Percentiles rank a stretch among this genome's conserved stretches.
phyloP scores from a whole-genome alignment of 2,888 invertebrate species.

The Phrixothrix hirtus region DNA sequence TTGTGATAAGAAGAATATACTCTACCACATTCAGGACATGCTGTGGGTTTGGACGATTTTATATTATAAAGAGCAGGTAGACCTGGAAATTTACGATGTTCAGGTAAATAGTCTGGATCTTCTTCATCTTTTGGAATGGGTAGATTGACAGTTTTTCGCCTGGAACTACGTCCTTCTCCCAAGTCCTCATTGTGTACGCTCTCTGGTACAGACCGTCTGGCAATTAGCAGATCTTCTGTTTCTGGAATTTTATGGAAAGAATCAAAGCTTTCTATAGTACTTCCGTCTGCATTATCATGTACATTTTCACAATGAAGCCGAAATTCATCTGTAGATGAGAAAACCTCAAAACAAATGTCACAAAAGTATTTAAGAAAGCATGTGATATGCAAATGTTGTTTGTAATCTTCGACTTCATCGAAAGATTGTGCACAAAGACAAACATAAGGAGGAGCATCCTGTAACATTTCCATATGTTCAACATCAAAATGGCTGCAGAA shows the following conservation, averaged over 20 bases:
- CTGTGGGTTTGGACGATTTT: conserved; percentile 17
- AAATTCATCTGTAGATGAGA: conserved; percentile 47
- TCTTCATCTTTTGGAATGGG: conserved; percentile 9
- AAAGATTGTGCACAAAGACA: conserved; percentile 47
- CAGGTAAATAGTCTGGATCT: conserved; percentile 11
- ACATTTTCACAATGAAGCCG: conserved; percentile 45
- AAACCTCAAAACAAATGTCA: conserved; percentile 50
- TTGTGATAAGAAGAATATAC: conserved; percentile 62
- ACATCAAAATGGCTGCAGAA: conserved; percentile 50
- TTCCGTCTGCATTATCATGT: conserved; percentile 47
- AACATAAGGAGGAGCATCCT: conserved; percentile 36
- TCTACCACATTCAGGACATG: conserved; percentile 62
- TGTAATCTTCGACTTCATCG: conserved; percentile 47
- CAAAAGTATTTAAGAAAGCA: conserved; percentile 52
- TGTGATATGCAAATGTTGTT: conserved; percentile 46
- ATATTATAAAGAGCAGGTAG: conserved; percentile 7
- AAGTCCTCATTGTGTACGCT: neutral
- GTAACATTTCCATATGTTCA: conserved; percentile 41
- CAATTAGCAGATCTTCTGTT: neutral
- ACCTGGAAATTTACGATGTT: conserved; percentile 4
- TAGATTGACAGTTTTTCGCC: conserved; percentile 12
- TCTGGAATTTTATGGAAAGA: conserved; percentile 35
- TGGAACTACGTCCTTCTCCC: neutral
- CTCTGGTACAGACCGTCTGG: conserved; percentile 6
- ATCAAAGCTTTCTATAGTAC: conserved; percentile 24